These are phyloP conservation scores for Scaptomyza flava DNA, from an alignment of 2,888 invertebrate species.

Conservation along the genomic window DNA sequence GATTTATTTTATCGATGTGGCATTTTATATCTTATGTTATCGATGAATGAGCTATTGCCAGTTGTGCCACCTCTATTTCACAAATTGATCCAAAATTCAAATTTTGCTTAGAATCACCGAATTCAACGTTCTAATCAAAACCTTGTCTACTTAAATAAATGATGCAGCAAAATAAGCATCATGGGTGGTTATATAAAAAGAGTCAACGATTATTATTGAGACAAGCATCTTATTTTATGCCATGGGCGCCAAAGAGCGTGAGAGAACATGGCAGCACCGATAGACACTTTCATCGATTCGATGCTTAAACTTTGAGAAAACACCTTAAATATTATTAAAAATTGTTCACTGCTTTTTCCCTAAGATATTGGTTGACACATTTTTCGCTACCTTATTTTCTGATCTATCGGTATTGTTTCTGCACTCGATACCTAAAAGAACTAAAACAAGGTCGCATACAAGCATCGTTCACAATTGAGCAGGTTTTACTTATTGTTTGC, in stretches of 20 bases:
- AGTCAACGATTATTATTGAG: too few relatives aligned
- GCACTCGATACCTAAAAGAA: background rate
- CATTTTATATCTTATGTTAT: background rate
- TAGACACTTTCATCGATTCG: too few relatives aligned
- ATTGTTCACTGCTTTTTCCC: background rate
- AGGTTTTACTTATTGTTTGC: background rate
- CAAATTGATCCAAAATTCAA: background rate
- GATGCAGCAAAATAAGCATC: too few relatives aligned
- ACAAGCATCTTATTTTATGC: too few relatives aligned
- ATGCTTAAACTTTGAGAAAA: too few relatives aligned
- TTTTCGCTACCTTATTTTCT: background rate
- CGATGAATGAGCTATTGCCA: slow-evolving; percentile 11
- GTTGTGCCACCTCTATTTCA: background rate
- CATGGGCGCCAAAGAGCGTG: too few relatives aligned
- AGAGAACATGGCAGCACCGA: too few relatives aligned
- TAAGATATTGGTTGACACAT: background rate
- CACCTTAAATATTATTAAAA: background rate
- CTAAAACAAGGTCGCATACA: background rate
- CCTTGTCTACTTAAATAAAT: too few relatives aligned
- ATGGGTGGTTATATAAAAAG: too few relatives aligned
- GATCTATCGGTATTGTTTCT: too few relatives aligned
- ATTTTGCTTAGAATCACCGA: too few relatives aligned
- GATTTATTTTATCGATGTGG: slow-evolving; percentile 32
- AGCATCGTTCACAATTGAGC: background rate
- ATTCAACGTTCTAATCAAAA: too few relatives aligned